Evolutionary conservation across 1,140 invertebrate species (phyloP), one percentile per base, ranked within the genome.

Genomic region (Caenorhabditis briggsae): DNA sequence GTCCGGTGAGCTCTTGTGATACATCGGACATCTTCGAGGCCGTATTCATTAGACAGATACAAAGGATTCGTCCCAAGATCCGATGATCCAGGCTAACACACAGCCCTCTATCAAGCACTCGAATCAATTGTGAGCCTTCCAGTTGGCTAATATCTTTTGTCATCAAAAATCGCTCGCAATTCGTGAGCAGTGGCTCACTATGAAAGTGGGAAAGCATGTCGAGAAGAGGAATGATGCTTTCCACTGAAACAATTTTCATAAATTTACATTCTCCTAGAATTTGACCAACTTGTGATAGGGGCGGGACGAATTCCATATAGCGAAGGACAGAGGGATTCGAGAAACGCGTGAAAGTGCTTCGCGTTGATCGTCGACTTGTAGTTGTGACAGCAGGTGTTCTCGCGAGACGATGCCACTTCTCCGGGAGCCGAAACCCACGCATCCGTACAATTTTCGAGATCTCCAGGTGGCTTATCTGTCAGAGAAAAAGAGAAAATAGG

Each of bases 1-100:
- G 50, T 20, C 70, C 70, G 0, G 6, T 53, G 9, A 78, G 46
- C 2, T 78, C 70, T 14, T 78, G 70, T 12, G 70, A 20, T 5
- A 41, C 43, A 50, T 78, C 70, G 1, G 70, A 78, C 70, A 78
- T 78, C 50, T 50, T 78, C 20, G 70, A 5, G 7, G 43, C 46
- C 14, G 46, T 48, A 50, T 53, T 78, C 70, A 50, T 23, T 5
- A 78, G 70, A 50, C 70, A 78, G 23, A 50, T n/a, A 41, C 70
- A 78, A 5, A 78, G 14, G 50, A 78, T 50, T 53, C 46, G n/a
- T 12, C 70, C 70, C 5, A 78, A n/a, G 50, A 78, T 50, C 11
- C 70, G 70, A 78, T 78, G 70, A 50, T 78, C 70, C n/a, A 78
- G n/a, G 23, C 70, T 78, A 46, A 78, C 70, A 23, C 70, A 78